A percentile compares a stretch with the other conserved stretches of the same genome.
Conservation (phyloP, 2,797 vertebrate species). For the Moxostoma hubbsi region DNA sequence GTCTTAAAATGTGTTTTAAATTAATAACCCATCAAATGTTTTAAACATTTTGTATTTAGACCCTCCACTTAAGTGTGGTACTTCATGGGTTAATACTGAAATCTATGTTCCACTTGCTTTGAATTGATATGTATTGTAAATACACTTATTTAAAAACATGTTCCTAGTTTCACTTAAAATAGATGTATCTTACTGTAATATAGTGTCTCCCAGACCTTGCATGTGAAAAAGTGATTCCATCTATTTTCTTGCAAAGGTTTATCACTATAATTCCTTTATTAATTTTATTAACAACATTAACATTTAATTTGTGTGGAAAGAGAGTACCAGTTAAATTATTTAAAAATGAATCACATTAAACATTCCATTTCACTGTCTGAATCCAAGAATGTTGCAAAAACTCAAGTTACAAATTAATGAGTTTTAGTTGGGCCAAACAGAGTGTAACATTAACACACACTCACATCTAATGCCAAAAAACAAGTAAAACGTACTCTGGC, state of each 20-base stretch:
- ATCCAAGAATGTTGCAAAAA: constrained; percentile 6
- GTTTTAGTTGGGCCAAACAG: constrained; percentile 1
- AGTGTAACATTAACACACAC: constrained; percentile 24
- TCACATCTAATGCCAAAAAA: constrained; percentile 29
- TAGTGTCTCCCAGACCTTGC: not conserved
- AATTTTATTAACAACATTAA: not conserved
- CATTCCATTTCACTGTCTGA: not conserved
- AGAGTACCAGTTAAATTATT: not conserved
- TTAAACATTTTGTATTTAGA: not conserved
- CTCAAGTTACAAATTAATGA: constrained; percentile 21
- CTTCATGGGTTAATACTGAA: not conserved
- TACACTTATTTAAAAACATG: not conserved
- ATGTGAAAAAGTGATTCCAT: not conserved
- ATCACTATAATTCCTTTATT: not conserved
- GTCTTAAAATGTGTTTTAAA: not conserved
- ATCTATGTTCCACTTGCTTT: not conserved
- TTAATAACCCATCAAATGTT: not conserved
- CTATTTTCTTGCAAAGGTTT: not conserved
- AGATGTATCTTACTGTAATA: not conserved
- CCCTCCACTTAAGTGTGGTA: not conserved
- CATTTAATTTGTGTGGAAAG: not conserved
- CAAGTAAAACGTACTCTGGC: constrained; percentile 45
- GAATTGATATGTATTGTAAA: not conserved
- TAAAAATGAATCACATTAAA: not conserved
- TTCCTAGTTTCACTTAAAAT: not conserved